Conservation (phyloP, 2,113 vertebrate genomes). For the Philantomba maxwellii region DNA sequence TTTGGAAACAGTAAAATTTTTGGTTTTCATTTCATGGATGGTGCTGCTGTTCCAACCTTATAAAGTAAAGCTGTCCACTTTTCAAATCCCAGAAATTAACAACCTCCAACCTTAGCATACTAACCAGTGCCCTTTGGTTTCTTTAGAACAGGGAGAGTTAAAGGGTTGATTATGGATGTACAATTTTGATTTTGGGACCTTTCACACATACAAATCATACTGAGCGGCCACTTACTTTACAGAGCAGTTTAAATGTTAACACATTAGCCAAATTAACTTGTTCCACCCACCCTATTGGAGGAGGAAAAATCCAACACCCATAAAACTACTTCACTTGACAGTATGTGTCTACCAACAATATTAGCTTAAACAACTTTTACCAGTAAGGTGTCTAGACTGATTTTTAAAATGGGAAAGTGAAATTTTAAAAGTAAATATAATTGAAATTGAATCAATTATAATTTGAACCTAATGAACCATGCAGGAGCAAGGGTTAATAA, state of each 20-base stretch:
- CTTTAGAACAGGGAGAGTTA: slow-evolving; percentile 18
- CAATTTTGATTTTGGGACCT: neutral
- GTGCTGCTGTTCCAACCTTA: neutral
- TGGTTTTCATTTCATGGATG: slow-evolving; percentile 23
- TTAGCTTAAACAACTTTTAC: slow-evolving; percentile 55
- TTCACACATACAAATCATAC: neutral
- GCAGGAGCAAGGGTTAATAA: slow-evolving; percentile 63
- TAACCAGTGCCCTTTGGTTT: slow-evolving; percentile 54
- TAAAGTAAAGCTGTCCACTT: slow-evolving; percentile 33
- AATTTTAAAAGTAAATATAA: slow-evolving; percentile 54
- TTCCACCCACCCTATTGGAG: neutral
- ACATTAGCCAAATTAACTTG: slow-evolving; percentile 25
- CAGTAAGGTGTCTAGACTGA: slow-evolving; percentile 66
- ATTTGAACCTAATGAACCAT: slow-evolving; percentile 63
- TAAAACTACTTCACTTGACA: slow-evolving; percentile 18
- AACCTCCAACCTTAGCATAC: neutral
- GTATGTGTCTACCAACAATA: slow-evolving; percentile 48
- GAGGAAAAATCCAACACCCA: neutral
- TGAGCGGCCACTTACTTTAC: neutral
- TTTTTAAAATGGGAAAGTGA: slow-evolving; percentile 59
- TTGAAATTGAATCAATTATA: slow-evolving; percentile 48
- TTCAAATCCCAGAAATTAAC: slow-evolving; percentile 47
- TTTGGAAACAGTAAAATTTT: slow-evolving; percentile 28
- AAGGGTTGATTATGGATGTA: neutral
- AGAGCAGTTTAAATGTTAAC: neutral